phyloP scores from a whole-genome alignment of 2,888 invertebrate genomes.

The Argynnis bischoffii region DNA sequence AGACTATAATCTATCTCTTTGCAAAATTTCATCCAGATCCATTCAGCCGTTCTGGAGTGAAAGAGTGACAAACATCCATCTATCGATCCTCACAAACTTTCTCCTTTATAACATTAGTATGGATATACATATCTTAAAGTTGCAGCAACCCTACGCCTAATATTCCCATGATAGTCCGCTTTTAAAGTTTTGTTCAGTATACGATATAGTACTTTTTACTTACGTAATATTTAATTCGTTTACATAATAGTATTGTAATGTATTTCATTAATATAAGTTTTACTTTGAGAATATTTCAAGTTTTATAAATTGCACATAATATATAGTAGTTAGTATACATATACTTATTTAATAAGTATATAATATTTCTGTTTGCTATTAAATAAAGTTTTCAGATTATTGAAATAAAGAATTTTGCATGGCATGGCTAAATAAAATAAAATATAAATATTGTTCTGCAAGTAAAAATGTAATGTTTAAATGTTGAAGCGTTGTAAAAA shows the following conservation, averaged over 20 bases:
- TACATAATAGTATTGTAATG: slow-evolving; percentile 19
- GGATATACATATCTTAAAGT: too few relatives aligned
- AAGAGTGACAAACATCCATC: too few relatives aligned
- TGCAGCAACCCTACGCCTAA: slow-evolving; percentile 20
- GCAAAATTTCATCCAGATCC: too few relatives aligned
- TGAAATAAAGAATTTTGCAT: neutral
- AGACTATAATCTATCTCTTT: too few relatives aligned
- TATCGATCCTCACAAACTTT: neutral
- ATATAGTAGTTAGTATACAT: neutral
- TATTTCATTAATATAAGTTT: neutral
- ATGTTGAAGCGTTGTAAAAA: too few relatives aligned
- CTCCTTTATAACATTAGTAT: neutral
- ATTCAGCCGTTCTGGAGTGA: too few relatives aligned
- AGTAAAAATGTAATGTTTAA: slow-evolving; percentile 15
- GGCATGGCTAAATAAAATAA: neutral
- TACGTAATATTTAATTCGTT: slow-evolving; percentile 22
- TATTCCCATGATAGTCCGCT: slow-evolving; percentile 17
- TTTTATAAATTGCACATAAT: neutral
- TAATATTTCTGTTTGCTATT: too few relatives aligned
- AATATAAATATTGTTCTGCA: slow-evolving; percentile 2
- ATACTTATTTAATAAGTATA: neutral
- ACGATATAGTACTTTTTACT: slow-evolving; percentile 21
- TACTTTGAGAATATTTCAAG: neutral
- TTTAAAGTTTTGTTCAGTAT: slow-evolving; percentile 29
- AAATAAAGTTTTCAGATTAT: too few relatives aligned